These are phyloP conservation scores for Drosophila sordidula DNA, from an alignment of 2,888 invertebrate genomes.

Conservation along the genomic window DNA sequence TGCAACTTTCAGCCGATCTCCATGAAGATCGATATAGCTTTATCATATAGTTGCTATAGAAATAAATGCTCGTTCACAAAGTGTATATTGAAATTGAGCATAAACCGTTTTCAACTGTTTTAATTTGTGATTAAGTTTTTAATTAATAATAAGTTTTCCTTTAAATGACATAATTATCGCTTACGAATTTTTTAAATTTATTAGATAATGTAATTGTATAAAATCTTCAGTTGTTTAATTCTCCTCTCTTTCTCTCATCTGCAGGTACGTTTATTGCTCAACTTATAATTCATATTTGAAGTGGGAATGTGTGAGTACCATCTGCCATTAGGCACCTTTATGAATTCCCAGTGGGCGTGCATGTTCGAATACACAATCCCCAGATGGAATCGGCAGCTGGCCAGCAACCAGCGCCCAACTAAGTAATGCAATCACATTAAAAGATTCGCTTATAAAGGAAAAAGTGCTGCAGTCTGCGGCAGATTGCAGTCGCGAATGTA, in stretches of 20 bases:
- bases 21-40: too few relatives aligned
- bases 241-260: constrained; percentile 11
- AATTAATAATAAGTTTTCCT: too few relatives aligned
- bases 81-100: too few relatives aligned
- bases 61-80: too few relatives aligned
- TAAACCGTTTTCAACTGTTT: too few relatives aligned
- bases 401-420: constrained; percentile 40
- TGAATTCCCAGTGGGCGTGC: constrained; percentile 35
- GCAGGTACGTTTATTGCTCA: constrained; percentile 57
- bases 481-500: constrained; percentile 56
- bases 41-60: too few relatives aligned
- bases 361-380: constrained; percentile 18
- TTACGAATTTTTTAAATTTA: neutral
- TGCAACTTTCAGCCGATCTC: too few relatives aligned
- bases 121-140: too few relatives aligned
- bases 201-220: neutral
- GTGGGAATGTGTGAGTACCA: constrained; percentile 11
- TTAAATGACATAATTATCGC: neutral
- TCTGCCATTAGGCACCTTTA: constrained; percentile 13
- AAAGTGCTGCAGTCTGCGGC: constrained; percentile 24
- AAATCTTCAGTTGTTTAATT: neutral
- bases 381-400: constrained; percentile 53
- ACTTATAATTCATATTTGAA: constrained; percentile 5
- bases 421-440: constrained; percentile 71
- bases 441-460: constrained; percentile 36